Base-by-base conservation (phyloP, 2,888 invertebrate genomes). In the Epistrophella euchroma region DNA sequence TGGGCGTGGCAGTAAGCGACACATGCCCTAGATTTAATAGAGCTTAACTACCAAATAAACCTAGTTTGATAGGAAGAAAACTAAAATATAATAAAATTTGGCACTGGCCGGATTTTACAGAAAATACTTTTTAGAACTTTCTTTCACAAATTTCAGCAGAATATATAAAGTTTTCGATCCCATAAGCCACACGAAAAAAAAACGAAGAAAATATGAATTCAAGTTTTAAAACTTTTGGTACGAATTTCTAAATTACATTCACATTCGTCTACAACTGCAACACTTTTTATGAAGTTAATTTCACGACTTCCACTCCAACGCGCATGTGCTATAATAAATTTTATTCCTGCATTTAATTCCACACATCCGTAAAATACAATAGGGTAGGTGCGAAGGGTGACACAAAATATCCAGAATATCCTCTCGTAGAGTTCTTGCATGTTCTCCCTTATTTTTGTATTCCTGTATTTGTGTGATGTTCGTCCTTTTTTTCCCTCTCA, bases 351-450 rank as follows among this genome's bases (percentile, higher is more conserved):
- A 85, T 85, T 73, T 77, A 86, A 82, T 78, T 86, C 82, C 74
- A 82, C 64, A 86, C 82, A 82, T 81, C 82, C 86, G 77, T 52
- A 58, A 58, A 73, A 37, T 43, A 74, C 73, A 86, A 86, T 78
- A 74, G 86, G 86, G 82, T 71, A 86, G 86, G 82, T 86, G 86
- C 78, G 82, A 86, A 86, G 86, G 86, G 86, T 82, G 74, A 82
- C 82, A 82, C 70, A 76, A 81, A 77, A 81, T 72, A 75, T 76
- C 64, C 13, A 40, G 74, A 82, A 86, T 82, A 86, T 86, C 62
- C 85, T 81, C 72, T 81, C 56, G 73, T 68, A 55, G 66, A 76
- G 43, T 84, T 25, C 52, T 66, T 55, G 15, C 35, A 37, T 28
- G 40, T 77, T 77, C 77, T 77, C 85, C 85, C 77, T 55, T 70